These are phyloP conservation scores for Drosophila novamexicana DNA, from an alignment of 1,140 invertebrate species.

Conservation along the genomic window DNA sequence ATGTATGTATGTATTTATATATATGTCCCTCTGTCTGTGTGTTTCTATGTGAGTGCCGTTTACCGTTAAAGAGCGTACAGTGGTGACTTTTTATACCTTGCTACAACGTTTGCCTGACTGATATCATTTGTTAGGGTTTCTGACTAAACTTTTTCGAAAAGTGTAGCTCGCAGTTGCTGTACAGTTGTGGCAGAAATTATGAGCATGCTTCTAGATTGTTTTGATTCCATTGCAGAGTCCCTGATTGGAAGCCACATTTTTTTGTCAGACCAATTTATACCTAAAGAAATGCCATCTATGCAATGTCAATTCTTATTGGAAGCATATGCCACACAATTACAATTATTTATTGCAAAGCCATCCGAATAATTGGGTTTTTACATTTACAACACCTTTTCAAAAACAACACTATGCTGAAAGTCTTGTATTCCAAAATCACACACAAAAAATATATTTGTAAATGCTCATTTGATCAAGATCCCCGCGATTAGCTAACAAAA, in stretches of 20 bases:
- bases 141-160: slow-evolving; percentile 46
- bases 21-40: slow-evolving; percentile 1
- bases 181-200: slow-evolving; percentile 53
- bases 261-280: background rate
- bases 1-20: slow-evolving; percentile 11
- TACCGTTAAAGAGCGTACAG: slow-evolving; percentile 66
- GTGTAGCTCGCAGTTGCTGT: slow-evolving; percentile 50
- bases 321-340: no score
- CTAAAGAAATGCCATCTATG: no score
- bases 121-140: slow-evolving; percentile 6
- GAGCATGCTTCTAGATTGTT: background rate
- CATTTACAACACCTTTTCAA: no score
- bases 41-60: slow-evolving; percentile 23
- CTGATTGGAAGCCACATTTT: background rate
- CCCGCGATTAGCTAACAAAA: slow-evolving; percentile 40
- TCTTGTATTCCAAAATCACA: background rate
- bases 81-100: slow-evolving; percentile 67
- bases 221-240: no score
- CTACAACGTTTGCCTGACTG: slow-evolving; percentile 1
- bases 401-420: no score
- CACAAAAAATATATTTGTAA: background rate
- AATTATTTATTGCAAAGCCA: no score
- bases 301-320: no score
- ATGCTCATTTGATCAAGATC: slow-evolving; percentile 18
- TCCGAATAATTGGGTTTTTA: no score